Conservation (phyloP, 2,113 vertebrate genomes). For the Struthio camelus region DNA sequence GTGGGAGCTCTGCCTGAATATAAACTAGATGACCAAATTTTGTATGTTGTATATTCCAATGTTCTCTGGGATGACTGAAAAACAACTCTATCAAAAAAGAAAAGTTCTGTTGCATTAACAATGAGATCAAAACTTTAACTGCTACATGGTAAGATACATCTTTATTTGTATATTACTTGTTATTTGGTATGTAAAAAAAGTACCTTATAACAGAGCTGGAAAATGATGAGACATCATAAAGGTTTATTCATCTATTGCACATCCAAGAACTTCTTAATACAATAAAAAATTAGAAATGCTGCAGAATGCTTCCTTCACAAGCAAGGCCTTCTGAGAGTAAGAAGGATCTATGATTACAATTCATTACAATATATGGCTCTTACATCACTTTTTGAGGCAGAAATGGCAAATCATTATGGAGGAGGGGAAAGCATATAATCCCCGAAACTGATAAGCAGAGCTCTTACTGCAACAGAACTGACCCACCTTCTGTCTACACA, state of each 20-base stretch:
- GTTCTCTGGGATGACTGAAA: background rate
- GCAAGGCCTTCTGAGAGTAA: background rate
- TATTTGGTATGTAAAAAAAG: background rate
- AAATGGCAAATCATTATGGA: background rate
- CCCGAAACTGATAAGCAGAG: rapidly evolving
- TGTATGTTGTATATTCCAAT: background rate
- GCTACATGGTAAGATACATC: background rate
- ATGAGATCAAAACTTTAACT: background rate
- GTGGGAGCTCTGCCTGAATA: background rate
- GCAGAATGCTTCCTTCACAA: background rate
- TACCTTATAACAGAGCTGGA: background rate
- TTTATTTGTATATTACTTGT: background rate
- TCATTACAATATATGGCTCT: background rate
- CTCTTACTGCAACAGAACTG: background rate
- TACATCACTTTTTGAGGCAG: background rate
- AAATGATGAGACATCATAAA: background rate
- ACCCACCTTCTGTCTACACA: background rate
- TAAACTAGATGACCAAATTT: background rate
- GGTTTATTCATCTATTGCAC: background rate
- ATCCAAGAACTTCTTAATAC: background rate
- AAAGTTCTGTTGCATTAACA: background rate
- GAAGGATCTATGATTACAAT: background rate
- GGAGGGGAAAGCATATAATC: background rate
- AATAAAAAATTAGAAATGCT: background rate
- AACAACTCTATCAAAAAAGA: background rate